Evolutionary conservation across 1,140 invertebrate genomes (phyloP), one percentile per base, ranked within the genome.

Genomic region (Bombus sylvicola): DNA sequence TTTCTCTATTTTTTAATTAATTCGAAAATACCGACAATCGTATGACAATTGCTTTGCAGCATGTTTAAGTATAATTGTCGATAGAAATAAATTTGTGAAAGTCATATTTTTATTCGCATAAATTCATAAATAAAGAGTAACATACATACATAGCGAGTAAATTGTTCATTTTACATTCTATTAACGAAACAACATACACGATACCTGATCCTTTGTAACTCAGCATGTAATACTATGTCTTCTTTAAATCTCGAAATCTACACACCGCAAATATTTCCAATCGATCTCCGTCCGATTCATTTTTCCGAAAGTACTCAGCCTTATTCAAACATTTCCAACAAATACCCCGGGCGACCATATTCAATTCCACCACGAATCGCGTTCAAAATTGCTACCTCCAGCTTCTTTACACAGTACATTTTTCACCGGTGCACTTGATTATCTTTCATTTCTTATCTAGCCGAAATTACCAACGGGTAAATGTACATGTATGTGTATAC

Each of bases 311-410:
- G 13, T 59, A 62, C 34, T 77, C 57, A 25, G 31, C 18, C 18
- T 31, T 62, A n/a, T 77, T 62, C 75, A 77, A 77, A 76, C 74
- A 62, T n/a, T 53, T 39, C 53, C 10, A 25, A 59, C 74, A n/a
- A 76, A 77, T 62, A 77, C 57, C 75, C 75, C 75, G n/a, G 75
- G 57, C 25, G 37, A 77, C 28, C 37, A 18, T 77, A 62, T 28
- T n/a, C 75, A n/a, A 41, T 77, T 62, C 37, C 12, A n/a, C 34
- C 57, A 28, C 75, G 12, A 41, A 31, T 39, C 34, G 25, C 39
- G 28, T 41, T 62, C 18, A 22, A 77, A 77, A 77, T 41, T 62
- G 28, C 75, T 31, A 62, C 75, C 22, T 37, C 75, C 37, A 37
- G 25, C 25, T 62, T 77, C 75, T 41, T 39, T 41, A 15, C 75